phyloP scores from a whole-genome alignment of 2,888 invertebrate species.

The Phragmatobia fuliginosa region DNA sequence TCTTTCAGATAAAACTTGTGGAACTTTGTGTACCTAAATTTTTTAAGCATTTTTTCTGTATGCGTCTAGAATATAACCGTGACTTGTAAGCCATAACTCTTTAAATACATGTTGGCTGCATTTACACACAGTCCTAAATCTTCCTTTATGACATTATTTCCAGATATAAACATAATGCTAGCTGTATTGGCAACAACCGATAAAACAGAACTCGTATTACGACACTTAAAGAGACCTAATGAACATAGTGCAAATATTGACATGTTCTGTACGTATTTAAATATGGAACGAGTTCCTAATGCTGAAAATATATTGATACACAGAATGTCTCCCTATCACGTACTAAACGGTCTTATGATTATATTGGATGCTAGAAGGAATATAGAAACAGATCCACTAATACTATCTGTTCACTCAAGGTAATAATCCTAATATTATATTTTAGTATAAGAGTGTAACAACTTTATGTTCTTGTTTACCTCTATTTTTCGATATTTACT shows the following conservation, averaged over 20 bases:
- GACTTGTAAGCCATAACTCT: no score
- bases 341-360: constrained; percentile 70
- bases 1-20: no score
- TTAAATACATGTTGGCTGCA: no score
- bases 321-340: constrained; percentile 68
- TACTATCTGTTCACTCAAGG: constrained; percentile 68
- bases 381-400: constrained; percentile 27
- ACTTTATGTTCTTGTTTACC: no score
- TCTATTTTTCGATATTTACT: no score
- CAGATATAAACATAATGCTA: constrained; percentile 60
- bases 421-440: constrained; percentile 38
- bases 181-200: constrained; percentile 66
- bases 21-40: no score
- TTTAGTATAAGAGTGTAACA: no score
- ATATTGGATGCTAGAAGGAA: constrained; percentile 46
- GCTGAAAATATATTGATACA: constrained; percentile 60
- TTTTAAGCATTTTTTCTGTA: no score
- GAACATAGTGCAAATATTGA: constrained; percentile 49
- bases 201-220: constrained; percentile 62
- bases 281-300: constrained; percentile 61
- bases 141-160: constrained; percentile 30
- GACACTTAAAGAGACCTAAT: constrained; percentile 52
- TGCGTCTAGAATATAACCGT: no score
- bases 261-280: constrained; percentile 61
- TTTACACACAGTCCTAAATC: not conserved